Evolutionary conservation across 2,888 invertebrate genomes (phyloP), one percentile per base, ranked within the genome.

Genomic region (Baronia brevicornis): DNA sequence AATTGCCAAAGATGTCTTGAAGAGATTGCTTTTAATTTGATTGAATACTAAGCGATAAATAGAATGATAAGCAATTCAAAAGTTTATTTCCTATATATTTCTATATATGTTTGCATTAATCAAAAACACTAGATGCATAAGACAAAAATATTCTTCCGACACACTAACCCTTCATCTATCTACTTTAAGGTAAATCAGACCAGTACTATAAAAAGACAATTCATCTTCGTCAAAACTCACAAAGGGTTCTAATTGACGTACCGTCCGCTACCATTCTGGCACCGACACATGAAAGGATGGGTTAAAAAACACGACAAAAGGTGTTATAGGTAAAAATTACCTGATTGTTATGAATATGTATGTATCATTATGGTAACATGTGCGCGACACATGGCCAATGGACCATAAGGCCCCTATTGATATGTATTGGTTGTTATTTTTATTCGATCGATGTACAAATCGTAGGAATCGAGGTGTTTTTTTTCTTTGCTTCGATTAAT

Each of bases 371-470:
- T 54, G 44, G 37, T 33, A 63, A 48, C 75, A 77, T 77, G 61
- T 75, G 77, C 55, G 50, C 70, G 56, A 65, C 77, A 77, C 72
- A 74, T 75, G 77, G 64, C 42, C 65, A 55, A 61, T 68, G 67
- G 62, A 64, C 52, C 74, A 69, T 68, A 69, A 48, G 70, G 73
- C 48, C 39, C 49, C 50, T 66, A 67, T 71, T 65, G 64, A 60
- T 63, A 57, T 49, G 33, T 48, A 57, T 58, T 61, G 54, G 50
- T 50, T 54, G 54, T 46, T 50, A 53, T 50, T 56, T 45, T 48
- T 51, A 48, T 54, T 62, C 58, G 57, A 54, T 54, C 53, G 43
- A 48, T 43, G 54, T 62, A 60, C 53, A 61, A 60, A 57, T 64
- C 56, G 59, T 60, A 56, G 52, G 55, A 47, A 49, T 41, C 38